These are phyloP conservation scores for Helostoma temminkii DNA, from an alignment of 2,797 vertebrate genomes.

Conservation along the genomic window DNA sequence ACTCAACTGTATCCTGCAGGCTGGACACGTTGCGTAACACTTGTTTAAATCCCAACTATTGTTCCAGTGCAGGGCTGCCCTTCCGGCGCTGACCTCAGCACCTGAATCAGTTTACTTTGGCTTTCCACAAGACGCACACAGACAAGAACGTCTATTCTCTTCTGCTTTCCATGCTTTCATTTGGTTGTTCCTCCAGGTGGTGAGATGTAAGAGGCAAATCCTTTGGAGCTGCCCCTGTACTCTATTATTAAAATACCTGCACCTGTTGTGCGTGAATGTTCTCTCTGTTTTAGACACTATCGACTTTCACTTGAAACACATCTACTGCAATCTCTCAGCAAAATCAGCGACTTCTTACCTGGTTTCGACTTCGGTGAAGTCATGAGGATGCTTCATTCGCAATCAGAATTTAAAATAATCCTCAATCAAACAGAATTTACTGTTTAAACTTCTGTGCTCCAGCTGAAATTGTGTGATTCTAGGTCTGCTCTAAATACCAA, in stretches of 20 bases:
- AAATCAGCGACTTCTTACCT: conserved; percentile 47
- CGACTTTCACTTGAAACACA: neutral
- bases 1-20: conserved; percentile 47
- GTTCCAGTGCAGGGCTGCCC: conserved; percentile 72
- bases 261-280: conserved; percentile 38
- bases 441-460: neutral
- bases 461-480: conserved; percentile 29
- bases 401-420: conserved; percentile 9
- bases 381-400: conserved; percentile 27
- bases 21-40: conserved; percentile 63
- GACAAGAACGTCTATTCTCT: conserved; percentile 24
- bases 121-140: conserved; percentile 48
- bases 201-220: neutral
- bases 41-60: conserved; percentile 81
- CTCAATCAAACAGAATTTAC: conserved; percentile 8
- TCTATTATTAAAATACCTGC: conserved; percentile 22
- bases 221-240: neutral
- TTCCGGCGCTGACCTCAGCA: conserved; percentile 74
- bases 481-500: conserved; percentile 44
- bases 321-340: neutral
- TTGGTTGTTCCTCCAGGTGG: conserved; percentile 18
- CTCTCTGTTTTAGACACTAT: conserved; percentile 27
- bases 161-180: conserved; percentile 22
- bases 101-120: conserved; percentile 43
- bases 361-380: conserved; percentile 28